These are phyloP conservation scores for Chaetophractus vellerosus DNA, from an alignment of 2,797 vertebrate genomes.

Conservation along the genomic window DNA sequence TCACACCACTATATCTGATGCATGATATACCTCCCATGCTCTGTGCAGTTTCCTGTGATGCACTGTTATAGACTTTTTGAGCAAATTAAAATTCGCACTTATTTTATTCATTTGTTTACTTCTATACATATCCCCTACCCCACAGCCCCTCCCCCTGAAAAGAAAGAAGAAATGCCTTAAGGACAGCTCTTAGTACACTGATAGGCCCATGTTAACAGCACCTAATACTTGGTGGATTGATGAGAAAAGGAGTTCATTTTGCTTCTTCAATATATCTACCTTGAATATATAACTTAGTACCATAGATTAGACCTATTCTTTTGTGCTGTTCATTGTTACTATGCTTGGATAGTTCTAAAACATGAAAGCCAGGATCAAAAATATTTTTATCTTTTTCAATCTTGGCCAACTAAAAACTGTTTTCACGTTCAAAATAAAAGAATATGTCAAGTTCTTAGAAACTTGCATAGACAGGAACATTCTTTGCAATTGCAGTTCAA, in stretches of 20 bases:
- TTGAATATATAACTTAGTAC: background rate
- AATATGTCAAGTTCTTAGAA: background rate
- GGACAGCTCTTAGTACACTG: background rate
- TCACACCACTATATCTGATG: background rate
- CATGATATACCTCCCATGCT: background rate
- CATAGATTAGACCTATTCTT: background rate
- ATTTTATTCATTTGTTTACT: background rate
- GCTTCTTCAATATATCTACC: background rate
- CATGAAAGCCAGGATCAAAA: background rate
- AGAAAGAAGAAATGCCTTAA: background rate
- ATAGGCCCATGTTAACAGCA: background rate
- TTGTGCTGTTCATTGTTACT: background rate
- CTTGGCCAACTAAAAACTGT: background rate
- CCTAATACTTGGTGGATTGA: background rate
- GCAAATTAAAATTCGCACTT: background rate
- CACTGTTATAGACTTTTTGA: background rate
- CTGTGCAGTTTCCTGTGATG: background rate
- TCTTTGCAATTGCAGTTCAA: constrained; percentile 19
- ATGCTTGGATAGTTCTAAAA: background rate
- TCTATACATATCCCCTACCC: background rate
- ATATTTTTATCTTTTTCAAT: constrained; percentile 15
- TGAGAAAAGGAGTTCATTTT: background rate
- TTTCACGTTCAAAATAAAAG: constrained; percentile 36
- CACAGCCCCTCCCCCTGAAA: background rate
- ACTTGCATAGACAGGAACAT: background rate